Evolutionary conservation across 2,888 invertebrate species (phyloP).

Genomic region (Eustalomyia histrio): DNA sequence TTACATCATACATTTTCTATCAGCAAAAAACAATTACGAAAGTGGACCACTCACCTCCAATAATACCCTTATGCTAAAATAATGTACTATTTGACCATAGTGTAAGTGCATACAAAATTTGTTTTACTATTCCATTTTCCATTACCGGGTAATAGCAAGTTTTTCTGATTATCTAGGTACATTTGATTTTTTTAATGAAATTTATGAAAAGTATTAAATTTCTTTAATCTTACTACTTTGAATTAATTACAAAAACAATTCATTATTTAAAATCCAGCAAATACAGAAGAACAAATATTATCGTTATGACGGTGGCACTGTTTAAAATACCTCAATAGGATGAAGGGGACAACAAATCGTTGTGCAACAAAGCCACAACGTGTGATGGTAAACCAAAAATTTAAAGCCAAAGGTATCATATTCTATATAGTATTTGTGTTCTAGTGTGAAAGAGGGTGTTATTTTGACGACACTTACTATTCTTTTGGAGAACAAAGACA

Average conservation of each 20-base stretch:
- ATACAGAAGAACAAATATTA: neutral
- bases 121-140: too few relatives aligned
- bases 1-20: too few relatives aligned
- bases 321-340: constrained; percentile 66
- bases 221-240: too few relatives aligned
- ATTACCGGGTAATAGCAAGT: too few relatives aligned
- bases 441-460: constrained; percentile 49
- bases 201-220: too few relatives aligned
- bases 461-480: constrained; percentile 43
- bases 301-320: constrained; percentile 23
- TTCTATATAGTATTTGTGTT: neutral
- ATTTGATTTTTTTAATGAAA: too few relatives aligned
- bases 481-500: constrained; percentile 31
- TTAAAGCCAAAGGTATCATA: constrained; percentile 8
- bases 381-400: constrained; percentile 59
- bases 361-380: constrained; percentile 60
- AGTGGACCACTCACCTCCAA: too few relatives aligned
- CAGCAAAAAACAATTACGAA: too few relatives aligned
- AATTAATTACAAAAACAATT: neutral
- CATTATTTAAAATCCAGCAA: neutral
- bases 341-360: constrained; percentile 67
- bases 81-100: too few relatives aligned
- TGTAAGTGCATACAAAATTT: too few relatives aligned
- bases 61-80: too few relatives aligned
- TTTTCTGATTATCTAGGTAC: too few relatives aligned